These are phyloP conservation scores for Heliopora coerulea DNA, from an alignment of 92 coral and sea anemone species.

Conservation along the genomic window DNA sequence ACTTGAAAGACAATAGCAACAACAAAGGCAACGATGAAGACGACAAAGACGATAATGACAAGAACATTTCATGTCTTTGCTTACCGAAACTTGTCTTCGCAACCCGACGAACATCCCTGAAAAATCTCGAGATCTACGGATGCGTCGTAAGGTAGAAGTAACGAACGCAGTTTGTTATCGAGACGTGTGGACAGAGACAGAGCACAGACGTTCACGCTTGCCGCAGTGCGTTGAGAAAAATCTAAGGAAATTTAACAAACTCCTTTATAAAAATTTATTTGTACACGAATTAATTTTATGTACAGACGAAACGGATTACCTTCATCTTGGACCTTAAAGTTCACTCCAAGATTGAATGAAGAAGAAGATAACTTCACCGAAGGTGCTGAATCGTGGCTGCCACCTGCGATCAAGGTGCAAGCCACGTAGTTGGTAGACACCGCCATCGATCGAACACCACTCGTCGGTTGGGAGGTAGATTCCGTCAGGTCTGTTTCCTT, in stretches of 20 bases:
- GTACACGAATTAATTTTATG: neutral
- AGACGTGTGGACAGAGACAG: conserved; percentile 5
- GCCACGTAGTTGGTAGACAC: conserved; percentile 27
- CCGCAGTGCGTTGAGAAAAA: conserved; percentile 33
- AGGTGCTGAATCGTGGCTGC: conserved; percentile 3
- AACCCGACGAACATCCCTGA: conserved; percentile 1
- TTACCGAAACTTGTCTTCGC: conserved; percentile 12
- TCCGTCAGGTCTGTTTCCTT: neutral
- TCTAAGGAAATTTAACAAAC: conserved; percentile 3
- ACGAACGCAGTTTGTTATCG: conserved; percentile 8
- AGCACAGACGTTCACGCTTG: conserved; percentile 11
- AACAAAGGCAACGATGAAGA: too few species aligned
- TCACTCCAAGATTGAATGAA: conserved; percentile 31
- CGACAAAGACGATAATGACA: neutral
- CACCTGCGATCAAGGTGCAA: conserved; percentile 15
- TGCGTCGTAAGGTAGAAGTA: conserved; percentile 22
- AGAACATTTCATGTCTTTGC: too few species aligned
- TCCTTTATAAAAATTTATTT: neutral
- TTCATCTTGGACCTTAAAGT: conserved; percentile 17
- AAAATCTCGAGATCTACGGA: conserved; percentile 28
- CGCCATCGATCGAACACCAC: conserved; percentile 17
- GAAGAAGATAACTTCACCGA: neutral
- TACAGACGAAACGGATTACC: neutral
- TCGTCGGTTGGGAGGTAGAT: neutral
- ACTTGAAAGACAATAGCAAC: too few species aligned